A percentile compares a stretch with the other conserved stretches of the same genome.
Evolutionary conservation across 2,888 invertebrate species (phyloP).

Genomic region (Prosapia bicincta): DNA sequence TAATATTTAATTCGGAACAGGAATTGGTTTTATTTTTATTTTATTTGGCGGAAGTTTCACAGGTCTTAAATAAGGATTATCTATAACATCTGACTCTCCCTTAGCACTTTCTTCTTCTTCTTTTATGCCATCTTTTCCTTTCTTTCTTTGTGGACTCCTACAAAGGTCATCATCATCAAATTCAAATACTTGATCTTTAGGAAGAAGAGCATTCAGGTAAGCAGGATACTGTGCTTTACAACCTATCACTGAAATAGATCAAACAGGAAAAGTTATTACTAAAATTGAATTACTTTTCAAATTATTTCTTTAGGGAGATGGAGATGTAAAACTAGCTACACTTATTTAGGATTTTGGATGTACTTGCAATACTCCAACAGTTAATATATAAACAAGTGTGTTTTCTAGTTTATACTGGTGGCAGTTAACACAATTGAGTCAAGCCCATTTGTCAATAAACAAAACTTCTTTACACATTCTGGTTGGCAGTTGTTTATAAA

Average conservation of each 20-base stretch:
- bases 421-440: too few species aligned
- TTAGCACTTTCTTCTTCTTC: constrained; percentile 48
- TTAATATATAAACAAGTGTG: too few species aligned
- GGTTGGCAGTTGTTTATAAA: too few species aligned
- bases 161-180: constrained; percentile 68
- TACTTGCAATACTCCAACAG: too few species aligned
- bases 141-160: constrained; percentile 42
- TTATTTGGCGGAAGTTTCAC: constrained; percentile 48
- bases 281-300: too few species aligned
- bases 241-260: constrained; percentile 70
- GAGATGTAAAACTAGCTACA: too few species aligned
- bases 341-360: too few species aligned
- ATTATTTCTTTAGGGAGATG: too few species aligned
- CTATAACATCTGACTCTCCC: constrained; percentile 56
- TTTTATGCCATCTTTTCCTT: constrained; percentile 47
- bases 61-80: constrained; percentile 69
- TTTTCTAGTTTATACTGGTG: too few species aligned
- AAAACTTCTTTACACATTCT: too few species aligned
- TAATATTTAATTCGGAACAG: background rate
- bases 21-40: constrained; percentile 36
- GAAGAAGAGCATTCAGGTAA: constrained; percentile 80
- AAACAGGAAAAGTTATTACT: too few species aligned
- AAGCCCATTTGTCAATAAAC: too few species aligned
- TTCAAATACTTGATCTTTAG: constrained; percentile 93
- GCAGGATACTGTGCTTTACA: constrained; percentile 80